These are phyloP conservation scores for Phengaris arion DNA, from an alignment of 2,888 invertebrate genomes.

Conservation along the genomic window DNA sequence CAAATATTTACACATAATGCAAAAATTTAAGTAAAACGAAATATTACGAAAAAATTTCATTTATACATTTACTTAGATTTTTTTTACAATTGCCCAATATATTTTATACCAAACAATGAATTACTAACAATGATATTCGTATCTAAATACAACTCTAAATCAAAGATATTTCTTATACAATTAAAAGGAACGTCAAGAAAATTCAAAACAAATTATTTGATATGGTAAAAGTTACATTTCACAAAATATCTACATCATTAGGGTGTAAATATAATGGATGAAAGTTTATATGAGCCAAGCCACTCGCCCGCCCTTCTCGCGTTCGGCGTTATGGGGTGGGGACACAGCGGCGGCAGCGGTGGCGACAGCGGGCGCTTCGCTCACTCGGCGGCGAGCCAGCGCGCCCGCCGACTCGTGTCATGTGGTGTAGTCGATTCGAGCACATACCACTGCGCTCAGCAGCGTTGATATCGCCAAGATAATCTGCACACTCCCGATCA, in stretches of 20 bases:
- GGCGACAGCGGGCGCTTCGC: slow-evolving; percentile 58
- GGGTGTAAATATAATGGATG: slow-evolving; percentile 9
- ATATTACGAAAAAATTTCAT: neutral
- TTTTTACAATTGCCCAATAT: neutral
- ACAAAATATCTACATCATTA: slow-evolving; percentile 12
- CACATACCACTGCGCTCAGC: slow-evolving; percentile 73
- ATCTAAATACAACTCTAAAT: neutral
- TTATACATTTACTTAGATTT: neutral
- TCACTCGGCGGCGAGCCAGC: slow-evolving; percentile 62
- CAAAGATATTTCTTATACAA: slow-evolving; percentile 14
- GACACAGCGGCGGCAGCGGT: slow-evolving; percentile 51
- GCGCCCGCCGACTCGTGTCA: slow-evolving; percentile 70
- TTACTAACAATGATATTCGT: neutral
- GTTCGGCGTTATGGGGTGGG: slow-evolving; percentile 54
- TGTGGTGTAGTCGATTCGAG: slow-evolving; percentile 75
- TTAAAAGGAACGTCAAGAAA: neutral
- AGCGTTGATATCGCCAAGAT: slow-evolving; percentile 72
- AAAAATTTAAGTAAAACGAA: neutral
- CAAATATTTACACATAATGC: neutral
- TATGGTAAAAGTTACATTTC: slow-evolving; percentile 15
- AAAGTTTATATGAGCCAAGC: slow-evolving; percentile 79
- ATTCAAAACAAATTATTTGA: slow-evolving; percentile 11
- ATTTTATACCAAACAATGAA: neutral
- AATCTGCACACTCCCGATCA: slow-evolving; percentile 75
- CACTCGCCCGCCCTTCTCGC: slow-evolving; percentile 75